These are phyloP conservation scores for Anthoscopus minutus DNA, from an alignment of 2,113 vertebrate species.

Conservation along the genomic window DNA sequence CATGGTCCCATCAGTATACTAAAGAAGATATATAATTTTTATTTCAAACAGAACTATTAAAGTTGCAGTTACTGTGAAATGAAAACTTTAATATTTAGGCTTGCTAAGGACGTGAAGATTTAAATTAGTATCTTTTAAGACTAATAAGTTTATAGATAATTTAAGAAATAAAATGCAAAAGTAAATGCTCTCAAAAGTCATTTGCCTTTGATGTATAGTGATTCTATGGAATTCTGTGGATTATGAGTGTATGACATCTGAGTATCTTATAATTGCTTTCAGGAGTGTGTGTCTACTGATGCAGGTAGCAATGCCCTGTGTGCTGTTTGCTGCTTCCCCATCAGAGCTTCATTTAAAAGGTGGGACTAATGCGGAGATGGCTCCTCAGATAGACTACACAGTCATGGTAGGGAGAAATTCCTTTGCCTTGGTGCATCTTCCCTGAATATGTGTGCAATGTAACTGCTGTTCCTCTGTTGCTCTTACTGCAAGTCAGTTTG, in stretches of 20 bases:
- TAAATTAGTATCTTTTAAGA: background rate
- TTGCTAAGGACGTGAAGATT: background rate
- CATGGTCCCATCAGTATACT: background rate
- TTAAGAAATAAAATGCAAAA: background rate
- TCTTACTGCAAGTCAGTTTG: background rate
- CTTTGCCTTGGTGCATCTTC: background rate
- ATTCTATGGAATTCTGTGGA: background rate
- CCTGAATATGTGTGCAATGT: background rate
- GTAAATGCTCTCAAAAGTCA: background rate
- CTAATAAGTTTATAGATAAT: background rate
- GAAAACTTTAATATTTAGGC: background rate
- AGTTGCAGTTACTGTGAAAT: background rate
- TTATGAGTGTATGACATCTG: background rate
- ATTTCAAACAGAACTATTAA: background rate
- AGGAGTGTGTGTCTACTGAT: slow-evolving; percentile 95
- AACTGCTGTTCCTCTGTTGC: background rate
- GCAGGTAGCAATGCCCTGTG: slow-evolving; percentile 90
- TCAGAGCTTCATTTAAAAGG: slow-evolving; percentile 88
- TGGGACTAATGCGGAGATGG: slow-evolving; percentile 97
- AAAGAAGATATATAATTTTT: background rate
- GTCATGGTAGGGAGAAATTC: slow-evolving; percentile 72
- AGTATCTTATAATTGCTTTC: background rate
- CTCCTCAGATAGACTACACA: slow-evolving; percentile 95
- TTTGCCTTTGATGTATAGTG: background rate
- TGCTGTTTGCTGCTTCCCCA: slow-evolving; percentile 81